phyloP scores from a whole-genome alignment of 2,888 invertebrate genomes.

The Beris chalybata region DNA sequence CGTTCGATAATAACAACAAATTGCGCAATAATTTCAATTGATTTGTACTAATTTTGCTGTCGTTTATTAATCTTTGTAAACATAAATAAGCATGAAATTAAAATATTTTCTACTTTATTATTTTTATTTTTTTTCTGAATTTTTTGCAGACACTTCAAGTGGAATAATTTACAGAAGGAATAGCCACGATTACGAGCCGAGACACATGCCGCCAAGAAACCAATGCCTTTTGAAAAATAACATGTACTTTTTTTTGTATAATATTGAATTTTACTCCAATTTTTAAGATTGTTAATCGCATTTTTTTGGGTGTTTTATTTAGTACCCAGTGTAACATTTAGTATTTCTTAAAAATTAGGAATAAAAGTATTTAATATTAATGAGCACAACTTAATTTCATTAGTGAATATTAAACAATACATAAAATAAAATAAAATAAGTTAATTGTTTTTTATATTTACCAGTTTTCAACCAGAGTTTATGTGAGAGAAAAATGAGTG shows the following conservation, averaged over 20 bases:
- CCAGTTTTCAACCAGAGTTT: too few species aligned
- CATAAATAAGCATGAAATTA: too few species aligned
- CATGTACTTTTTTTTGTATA: constrained; percentile 53
- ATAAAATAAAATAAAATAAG: too few species aligned
- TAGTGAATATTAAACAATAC: constrained; percentile 9
- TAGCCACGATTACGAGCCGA: constrained; percentile 45
- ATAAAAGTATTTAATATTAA: constrained; percentile 11
- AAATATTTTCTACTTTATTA: too few species aligned
- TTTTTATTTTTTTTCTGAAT: neutral
- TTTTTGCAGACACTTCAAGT: constrained; percentile 30
- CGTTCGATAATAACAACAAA: too few species aligned
- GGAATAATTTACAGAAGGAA: constrained; percentile 53
- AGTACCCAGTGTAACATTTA: neutral
- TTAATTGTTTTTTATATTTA: too few species aligned
- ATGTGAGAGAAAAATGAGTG: too few species aligned
- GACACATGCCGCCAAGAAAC: constrained; percentile 77
- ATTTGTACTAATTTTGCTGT: too few species aligned
- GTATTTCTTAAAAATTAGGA: constrained; percentile 21
- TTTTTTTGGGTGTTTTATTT: neutral
- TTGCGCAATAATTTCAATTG: too few species aligned
- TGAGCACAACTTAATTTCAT: constrained; percentile 25
- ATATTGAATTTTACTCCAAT: constrained; percentile 52
- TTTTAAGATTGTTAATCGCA: constrained; percentile 13
- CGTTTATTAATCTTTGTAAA: too few species aligned
- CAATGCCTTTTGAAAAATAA: constrained; percentile 68